phyloP scores from a whole-genome alignment of 2,888 invertebrate genomes.

The Patella depressa region DNA sequence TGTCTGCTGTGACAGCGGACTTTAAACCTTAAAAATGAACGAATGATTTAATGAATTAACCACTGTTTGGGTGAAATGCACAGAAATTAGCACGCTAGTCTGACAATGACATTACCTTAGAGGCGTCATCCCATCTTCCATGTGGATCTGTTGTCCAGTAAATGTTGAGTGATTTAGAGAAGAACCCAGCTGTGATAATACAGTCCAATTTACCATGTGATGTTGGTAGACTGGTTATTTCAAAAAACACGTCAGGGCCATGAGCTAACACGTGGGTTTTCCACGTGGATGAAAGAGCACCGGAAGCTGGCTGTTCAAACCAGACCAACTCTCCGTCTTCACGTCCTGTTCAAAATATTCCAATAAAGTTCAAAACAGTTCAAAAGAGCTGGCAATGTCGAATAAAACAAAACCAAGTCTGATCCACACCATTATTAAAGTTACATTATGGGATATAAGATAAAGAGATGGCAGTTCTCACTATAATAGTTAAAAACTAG shows the following conservation, averaged over 20 bases:
- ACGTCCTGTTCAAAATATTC: constrained; percentile 29
- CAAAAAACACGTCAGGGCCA: constrained; percentile 51
- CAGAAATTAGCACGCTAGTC: no score
- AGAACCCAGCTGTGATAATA: constrained; percentile 57
- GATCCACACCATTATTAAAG: no score
- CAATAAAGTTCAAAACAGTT: background rate
- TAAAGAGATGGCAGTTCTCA: no score
- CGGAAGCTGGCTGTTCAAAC: constrained; percentile 49
- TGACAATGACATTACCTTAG: constrained; percentile 33
- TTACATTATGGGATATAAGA: no score
- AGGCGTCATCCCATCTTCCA: constrained; percentile 42
- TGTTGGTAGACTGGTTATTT: constrained; percentile 39
- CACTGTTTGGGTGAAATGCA: no score
- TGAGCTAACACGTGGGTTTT: constrained; percentile 44
- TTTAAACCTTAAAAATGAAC: no score
- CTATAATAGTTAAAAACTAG: no score
- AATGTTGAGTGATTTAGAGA: constrained; percentile 50
- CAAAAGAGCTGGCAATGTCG: no score
- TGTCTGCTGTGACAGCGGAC: no score
- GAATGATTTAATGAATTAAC: no score
- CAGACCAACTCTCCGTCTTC: constrained; percentile 51
- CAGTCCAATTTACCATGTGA: constrained; percentile 34
- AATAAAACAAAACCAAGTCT: no score
- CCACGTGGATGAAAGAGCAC: constrained; percentile 44
- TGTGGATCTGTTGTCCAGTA: constrained; percentile 51